These are phyloP conservation scores for Ametastegia equiseti DNA, from an alignment of 2,888 invertebrate genomes.

Conservation along the genomic window DNA sequence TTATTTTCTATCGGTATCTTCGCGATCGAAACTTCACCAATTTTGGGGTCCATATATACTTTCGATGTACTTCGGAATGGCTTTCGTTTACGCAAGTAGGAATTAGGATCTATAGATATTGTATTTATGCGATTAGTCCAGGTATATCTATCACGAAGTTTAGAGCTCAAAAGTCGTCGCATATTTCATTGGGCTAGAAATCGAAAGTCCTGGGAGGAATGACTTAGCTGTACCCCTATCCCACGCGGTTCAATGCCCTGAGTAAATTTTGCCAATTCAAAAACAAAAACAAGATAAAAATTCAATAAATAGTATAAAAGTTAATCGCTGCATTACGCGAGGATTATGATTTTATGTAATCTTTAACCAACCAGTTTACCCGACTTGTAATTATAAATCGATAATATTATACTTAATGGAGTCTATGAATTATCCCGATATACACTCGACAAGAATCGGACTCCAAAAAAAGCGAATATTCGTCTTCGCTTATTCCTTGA, in stretches of 20 bases:
- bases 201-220: neutral
- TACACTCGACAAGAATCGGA: too few species aligned
- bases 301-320: too few species aligned
- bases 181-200: conserved; percentile 27
- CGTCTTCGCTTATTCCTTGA: too few species aligned
- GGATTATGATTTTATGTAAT: conserved; percentile 2
- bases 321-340: neutral
- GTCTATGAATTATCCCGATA: neutral
- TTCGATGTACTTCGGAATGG: neutral
- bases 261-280: neutral
- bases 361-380: neutral
- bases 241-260: conserved; percentile 14
- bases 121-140: neutral
- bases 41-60: neutral
- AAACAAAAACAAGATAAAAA: neutral
- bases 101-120: neutral
- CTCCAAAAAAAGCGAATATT: too few species aligned
- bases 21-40: neutral
- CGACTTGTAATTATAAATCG: neutral
- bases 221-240: neutral
- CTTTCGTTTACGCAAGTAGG: neutral
- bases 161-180: neutral
- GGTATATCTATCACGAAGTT: neutral
- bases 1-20: too few species aligned
- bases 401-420: neutral